A percentile compares a stretch with the other conserved stretches of the same genome.
phyloP scores from a whole-genome alignment of 2,888 invertebrate genomes.

The Creontiades dilutus region DNA sequence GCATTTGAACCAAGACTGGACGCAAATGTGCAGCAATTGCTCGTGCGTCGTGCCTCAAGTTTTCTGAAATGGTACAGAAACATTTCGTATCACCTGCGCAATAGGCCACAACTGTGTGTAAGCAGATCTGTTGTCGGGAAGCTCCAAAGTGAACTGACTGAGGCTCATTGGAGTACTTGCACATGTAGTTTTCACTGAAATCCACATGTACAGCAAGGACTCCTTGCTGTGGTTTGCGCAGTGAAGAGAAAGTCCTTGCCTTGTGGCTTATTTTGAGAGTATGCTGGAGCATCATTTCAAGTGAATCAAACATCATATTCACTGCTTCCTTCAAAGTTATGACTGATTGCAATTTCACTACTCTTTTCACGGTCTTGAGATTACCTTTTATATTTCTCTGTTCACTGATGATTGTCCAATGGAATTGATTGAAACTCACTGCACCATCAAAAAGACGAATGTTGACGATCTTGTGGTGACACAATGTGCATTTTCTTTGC shows the following conservation, averaged over 20 bases:
- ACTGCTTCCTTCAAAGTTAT: slow-evolving; percentile 8
- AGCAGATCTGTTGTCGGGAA: slow-evolving; percentile 7
- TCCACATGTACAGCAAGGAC: slow-evolving; percentile 40
- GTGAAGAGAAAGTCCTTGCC: not conserved
- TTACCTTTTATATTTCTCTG: not conserved
- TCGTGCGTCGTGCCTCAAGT: slow-evolving; percentile 60
- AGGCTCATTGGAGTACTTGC: slow-evolving; percentile 7
- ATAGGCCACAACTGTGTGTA: slow-evolving; percentile 11
- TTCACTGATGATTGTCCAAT: slow-evolving; percentile 38
- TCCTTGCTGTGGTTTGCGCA: not conserved
- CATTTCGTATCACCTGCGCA: not conserved
- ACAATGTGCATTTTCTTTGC: slow-evolving; percentile 23
- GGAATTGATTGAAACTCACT: not conserved
- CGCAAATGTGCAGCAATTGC: slow-evolving; percentile 69
- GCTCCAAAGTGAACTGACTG: slow-evolving; percentile 76
- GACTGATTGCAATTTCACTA: not conserved
- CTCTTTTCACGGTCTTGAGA: not conserved
- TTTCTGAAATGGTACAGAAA: slow-evolving; percentile 64
- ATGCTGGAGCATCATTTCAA: not conserved
- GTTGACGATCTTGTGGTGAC: slow-evolving; percentile 1
- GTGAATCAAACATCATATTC: not conserved
- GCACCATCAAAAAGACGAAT: slow-evolving; percentile 33
- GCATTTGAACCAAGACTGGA: slow-evolving; percentile 50
- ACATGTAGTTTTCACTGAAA: slow-evolving; percentile 11
- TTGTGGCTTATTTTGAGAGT: not conserved